Evolutionary conservation across 2,888 invertebrate genomes (phyloP).

Genomic region (Orthonychiurus folsomi): DNA sequence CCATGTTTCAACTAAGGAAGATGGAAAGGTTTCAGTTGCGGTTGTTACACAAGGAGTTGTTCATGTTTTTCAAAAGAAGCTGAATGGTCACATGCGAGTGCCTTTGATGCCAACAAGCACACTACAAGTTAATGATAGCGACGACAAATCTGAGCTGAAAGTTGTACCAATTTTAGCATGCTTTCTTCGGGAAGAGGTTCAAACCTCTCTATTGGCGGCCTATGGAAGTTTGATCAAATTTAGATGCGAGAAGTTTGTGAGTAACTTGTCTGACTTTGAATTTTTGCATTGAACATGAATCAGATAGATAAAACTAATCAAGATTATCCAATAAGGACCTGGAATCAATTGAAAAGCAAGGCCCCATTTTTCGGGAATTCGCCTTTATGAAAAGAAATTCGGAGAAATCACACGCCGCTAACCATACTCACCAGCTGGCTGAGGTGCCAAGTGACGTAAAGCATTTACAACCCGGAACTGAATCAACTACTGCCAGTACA

Average conservation of each 20-base stretch:
- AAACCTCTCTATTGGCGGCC: conserved; percentile 49
- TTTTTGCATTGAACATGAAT: too few species aligned
- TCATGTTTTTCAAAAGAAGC: conserved; percentile 64
- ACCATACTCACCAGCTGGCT: conserved; percentile 9
- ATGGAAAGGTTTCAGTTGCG: conserved; percentile 41
- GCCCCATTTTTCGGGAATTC: conserved; percentile 44
- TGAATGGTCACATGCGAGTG: conserved; percentile 61
- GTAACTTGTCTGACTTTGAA: too few species aligned
- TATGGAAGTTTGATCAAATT: conserved; percentile 54
- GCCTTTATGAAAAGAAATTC: conserved; percentile 31
- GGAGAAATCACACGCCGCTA: conserved; percentile 5
- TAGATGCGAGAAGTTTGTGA: conserved; percentile 52
- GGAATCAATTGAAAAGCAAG: neutral
- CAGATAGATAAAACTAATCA: neutral
- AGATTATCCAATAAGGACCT: neutral
- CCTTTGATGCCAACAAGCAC: conserved; percentile 57
- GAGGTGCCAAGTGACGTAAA: conserved; percentile 47
- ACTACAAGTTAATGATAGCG: conserved; percentile 53
- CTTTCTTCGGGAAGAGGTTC: conserved; percentile 42
- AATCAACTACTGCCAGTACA: conserved; percentile 22
- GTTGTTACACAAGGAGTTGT: conserved; percentile 67
- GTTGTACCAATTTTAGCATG: conserved; percentile 51
- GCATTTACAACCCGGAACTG: conserved; percentile 47
- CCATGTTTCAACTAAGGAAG: conserved; percentile 30
- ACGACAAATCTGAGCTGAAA: conserved; percentile 41